These are phyloP conservation scores for Ptilorrhoa leucosticta DNA, from an alignment of 2,113 vertebrate species.

Conservation along the genomic window DNA sequence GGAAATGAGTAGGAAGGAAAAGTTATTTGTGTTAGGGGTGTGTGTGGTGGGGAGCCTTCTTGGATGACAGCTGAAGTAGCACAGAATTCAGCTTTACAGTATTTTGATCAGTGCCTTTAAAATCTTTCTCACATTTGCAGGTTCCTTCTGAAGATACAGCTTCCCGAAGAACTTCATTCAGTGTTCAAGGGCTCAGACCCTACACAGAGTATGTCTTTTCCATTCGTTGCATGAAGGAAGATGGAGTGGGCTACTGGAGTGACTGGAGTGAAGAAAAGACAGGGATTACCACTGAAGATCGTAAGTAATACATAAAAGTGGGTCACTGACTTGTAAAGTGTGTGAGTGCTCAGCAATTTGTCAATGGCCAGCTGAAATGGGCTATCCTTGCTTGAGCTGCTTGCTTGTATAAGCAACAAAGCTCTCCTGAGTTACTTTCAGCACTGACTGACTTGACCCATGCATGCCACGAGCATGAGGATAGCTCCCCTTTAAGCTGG, in stretches of 20 bases:
- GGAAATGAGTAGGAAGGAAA: not conserved
- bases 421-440: not conserved
- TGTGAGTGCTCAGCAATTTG: not conserved
- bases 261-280: slow-evolving; percentile 81
- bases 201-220: slow-evolving; percentile 79
- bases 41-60: not conserved
- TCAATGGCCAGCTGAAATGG: not conserved
- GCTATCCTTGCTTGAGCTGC: not conserved
- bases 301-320: slow-evolving; percentile 71
- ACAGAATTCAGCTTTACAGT: not conserved
- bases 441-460: rapidly evolving
- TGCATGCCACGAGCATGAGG: not conserved
- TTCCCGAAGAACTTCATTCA: slow-evolving; percentile 74
- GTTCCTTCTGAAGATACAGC: slow-evolving; percentile 73
- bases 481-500: not conserved
- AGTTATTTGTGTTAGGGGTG: not conserved
- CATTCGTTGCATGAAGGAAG: slow-evolving; percentile 75
- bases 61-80: not conserved
- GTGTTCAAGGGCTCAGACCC: slow-evolving; percentile 81
- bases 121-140: slow-evolving; percentile 57
- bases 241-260: slow-evolving; percentile 81
- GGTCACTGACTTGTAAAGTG: not conserved
- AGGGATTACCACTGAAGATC: slow-evolving; percentile 75
- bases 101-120: not conserved
- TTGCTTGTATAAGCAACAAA: not conserved